Base-by-base conservation (phyloP, 1,140 invertebrate genomes). In the Epicauta chinensis region DNA sequence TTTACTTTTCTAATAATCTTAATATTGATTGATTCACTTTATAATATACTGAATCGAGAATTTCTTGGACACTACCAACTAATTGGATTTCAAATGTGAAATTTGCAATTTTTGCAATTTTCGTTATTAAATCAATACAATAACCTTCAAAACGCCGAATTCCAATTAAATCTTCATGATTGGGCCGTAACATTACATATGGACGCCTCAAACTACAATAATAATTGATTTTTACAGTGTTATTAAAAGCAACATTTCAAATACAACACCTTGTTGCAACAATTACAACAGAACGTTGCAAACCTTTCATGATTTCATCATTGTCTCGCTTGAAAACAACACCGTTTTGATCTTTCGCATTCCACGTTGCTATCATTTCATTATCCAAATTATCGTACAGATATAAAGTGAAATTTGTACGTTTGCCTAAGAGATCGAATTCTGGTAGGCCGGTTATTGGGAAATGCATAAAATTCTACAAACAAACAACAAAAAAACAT, bases 11-110 rank as follows among this genome's bases (percentile, higher is more conserved):
- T 23, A 6, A 11, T 2, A 47, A 47, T 35, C 11, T 30, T 11
- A 34, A 31, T 14, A 13, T n/a, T 1, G 14, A 43, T 29, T 16
- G n/a, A 7, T 2, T 17, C 11, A 34, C 32, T n/a, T 32, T n/a
- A 44, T 30, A 54, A 75, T 76, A 71, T 70, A 92, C 90, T 59
- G 80, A 78, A 61, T 89, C 84, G 30, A 92, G 66, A 2, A 95
- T 73, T 62, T 92, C 82, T 50, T 76, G 83, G 1, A 95, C 83
- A 14, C 96, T 77, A 15, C 93, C 93, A 0, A 82, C 77, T 6
- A 91, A 65, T 53, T 81, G 73, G 56, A 91, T 83, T 56, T 81
- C 77, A 59, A 86, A 93, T 58, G 84, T 87, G 55, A 95, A 87
- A 55, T 85, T 81, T 9, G 91, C 63, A 2, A 80, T 73, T 58